Evolutionary conservation across 2,113 vertebrate species (phyloP).

Genomic region (Urocolius indicus): DNA sequence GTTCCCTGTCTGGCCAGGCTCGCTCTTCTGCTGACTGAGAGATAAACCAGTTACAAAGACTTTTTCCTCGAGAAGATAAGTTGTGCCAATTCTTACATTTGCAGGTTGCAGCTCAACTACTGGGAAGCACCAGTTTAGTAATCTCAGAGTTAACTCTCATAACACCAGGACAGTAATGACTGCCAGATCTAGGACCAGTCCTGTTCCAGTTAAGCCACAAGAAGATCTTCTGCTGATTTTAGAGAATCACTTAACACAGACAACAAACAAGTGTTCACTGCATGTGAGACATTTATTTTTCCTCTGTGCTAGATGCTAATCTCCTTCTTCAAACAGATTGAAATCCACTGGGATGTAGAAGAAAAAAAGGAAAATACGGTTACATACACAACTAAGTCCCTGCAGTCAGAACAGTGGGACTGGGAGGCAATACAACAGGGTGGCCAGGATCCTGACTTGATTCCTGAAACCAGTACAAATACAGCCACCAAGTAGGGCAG

Average conservation of each 20-base stretch:
- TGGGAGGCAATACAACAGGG: neutral
- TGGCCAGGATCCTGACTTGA: neutral
- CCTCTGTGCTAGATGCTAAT: neutral
- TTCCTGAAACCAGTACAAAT: neutral
- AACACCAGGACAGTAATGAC: accelerated
- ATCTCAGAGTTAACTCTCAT: constrained; percentile 13
- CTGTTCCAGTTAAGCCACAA: neutral
- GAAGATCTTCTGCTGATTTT: neutral
- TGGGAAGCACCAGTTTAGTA: neutral
- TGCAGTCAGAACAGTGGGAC: neutral
- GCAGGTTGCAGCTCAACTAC: constrained; percentile 13
- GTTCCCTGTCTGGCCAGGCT: neutral
- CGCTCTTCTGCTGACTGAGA: neutral
- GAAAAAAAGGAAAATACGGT: neutral
- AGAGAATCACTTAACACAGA: neutral
- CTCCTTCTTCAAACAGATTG: neutral
- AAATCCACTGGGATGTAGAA: neutral
- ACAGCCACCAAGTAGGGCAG: neutral
- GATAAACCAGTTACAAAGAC: neutral
- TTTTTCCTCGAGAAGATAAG: neutral
- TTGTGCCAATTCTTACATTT: neutral
- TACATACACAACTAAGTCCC: neutral
- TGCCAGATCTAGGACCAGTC: neutral
- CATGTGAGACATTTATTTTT: neutral
- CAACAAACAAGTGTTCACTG: neutral